A percentile compares a stretch with the other conserved stretches of the same genome.
These are phyloP conservation scores for Oegoconia quadripuncta DNA, from an alignment of 2,888 invertebrate species.

Conservation along the genomic window DNA sequence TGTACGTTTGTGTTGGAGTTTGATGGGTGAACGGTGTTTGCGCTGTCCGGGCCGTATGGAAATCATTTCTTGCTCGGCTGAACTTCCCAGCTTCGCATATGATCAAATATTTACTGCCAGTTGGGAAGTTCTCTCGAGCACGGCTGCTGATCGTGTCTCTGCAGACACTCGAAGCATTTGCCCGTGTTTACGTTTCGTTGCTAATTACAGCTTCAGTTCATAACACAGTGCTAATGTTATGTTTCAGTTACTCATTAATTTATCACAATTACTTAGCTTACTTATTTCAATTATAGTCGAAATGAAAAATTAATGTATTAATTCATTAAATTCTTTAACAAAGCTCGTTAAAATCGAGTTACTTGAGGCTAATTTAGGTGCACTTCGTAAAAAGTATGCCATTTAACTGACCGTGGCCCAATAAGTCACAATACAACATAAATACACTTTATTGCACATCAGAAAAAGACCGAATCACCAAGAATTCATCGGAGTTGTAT, in stretches of 20 bases:
- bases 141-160: slow-evolving; percentile 56
- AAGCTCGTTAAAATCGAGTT: too few species aligned
- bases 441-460: too few species aligned
- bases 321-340: too few species aligned
- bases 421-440: too few species aligned
- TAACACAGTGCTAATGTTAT: too few species aligned
- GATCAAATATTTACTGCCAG: slow-evolving; percentile 68
- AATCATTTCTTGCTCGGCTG: slow-evolving; percentile 69
- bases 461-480: too few species aligned
- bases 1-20: slow-evolving; percentile 68
- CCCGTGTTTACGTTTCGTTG: slow-evolving; percentile 38
- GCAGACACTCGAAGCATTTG: slow-evolving; percentile 51
- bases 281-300: not conserved
- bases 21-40: slow-evolving; percentile 68
- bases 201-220: slow-evolving; percentile 38
- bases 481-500: too few species aligned
- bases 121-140: slow-evolving; percentile 42
- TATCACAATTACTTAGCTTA: not conserved
- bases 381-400: not conserved
- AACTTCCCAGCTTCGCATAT: slow-evolving; percentile 62
- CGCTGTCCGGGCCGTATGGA: slow-evolving; percentile 63
- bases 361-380: too few species aligned
- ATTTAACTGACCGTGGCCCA: too few species aligned
- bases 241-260: not conserved
- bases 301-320: too few species aligned